Conservation (phyloP, 2,888 invertebrate genomes). For the Ariolimax columbianus region DNA sequence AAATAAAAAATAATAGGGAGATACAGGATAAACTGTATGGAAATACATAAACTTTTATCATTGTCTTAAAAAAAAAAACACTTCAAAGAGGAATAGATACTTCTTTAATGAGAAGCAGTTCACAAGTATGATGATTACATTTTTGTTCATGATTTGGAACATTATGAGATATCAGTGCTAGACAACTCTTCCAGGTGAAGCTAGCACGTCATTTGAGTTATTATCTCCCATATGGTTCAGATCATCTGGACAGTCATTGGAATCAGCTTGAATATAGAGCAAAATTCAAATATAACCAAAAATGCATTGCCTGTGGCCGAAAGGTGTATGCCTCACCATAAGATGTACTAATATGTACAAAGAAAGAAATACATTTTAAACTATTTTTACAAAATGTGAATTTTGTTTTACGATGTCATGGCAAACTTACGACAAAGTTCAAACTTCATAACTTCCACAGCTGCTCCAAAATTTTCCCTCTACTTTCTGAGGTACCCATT, state of each 20-base stretch:
- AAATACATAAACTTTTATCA: too few relatives aligned
- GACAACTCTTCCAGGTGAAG: neutral
- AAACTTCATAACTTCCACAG: too few relatives aligned
- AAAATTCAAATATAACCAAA: neutral
- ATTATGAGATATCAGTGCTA: neutral
- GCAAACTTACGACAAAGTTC: too few relatives aligned
- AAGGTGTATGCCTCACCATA: neutral
- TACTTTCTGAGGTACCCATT: too few relatives aligned
- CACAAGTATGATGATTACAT: neutral
- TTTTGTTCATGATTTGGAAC: neutral
- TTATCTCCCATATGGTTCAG: neutral
- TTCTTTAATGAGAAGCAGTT: neutral
- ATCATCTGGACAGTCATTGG: neutral
- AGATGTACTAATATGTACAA: neutral
- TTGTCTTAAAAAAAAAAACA: neutral
- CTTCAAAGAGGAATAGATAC: neutral
- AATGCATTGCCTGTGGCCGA: too few relatives aligned
- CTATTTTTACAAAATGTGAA: neutral
- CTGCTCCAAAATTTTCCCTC: too few relatives aligned
- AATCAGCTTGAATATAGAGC: neutral
- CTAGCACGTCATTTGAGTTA: neutral
- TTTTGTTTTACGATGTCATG: neutral
- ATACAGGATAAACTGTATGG: too few relatives aligned
- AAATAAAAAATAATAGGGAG: too few relatives aligned
- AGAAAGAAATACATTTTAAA: neutral